Evolutionary conservation across 2,888 invertebrate species (phyloP).

Genomic region (Trissolcus japonicus): DNA sequence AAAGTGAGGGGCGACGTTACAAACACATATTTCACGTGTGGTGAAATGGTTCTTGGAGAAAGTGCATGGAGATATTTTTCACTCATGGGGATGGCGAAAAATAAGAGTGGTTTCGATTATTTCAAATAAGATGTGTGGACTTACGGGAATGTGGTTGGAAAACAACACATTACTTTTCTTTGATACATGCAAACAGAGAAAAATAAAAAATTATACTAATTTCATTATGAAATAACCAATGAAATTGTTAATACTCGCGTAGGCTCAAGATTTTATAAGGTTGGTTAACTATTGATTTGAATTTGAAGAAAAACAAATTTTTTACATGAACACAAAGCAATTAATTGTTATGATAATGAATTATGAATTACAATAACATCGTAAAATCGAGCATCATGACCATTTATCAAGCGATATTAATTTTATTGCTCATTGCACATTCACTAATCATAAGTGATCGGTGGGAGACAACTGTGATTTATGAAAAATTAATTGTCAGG

Average conservation of each 20-base stretch:
- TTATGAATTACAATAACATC: background rate
- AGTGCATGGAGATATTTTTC: slow-evolving; percentile 7
- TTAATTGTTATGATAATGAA: slow-evolving; percentile 1
- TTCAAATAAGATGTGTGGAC: slow-evolving; percentile 3
- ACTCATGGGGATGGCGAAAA: background rate
- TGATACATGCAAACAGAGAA: background rate
- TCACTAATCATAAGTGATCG: slow-evolving; percentile 29
- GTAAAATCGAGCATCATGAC: slow-evolving; percentile 4
- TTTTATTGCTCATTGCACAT: slow-evolving; percentile 17
- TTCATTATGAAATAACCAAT: background rate
- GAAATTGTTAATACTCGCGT: too few species aligned
- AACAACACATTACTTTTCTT: background rate
- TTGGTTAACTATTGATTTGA: too few species aligned
- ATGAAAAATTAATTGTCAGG: slow-evolving; percentile 43
- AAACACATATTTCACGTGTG: slow-evolving; percentile 37
- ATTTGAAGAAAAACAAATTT: too few species aligned
- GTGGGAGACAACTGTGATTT: slow-evolving; percentile 26
- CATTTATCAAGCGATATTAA: slow-evolving; percentile 8
- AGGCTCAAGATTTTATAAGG: too few species aligned
- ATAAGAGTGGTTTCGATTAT: slow-evolving; percentile 16
- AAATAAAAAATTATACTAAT: background rate
- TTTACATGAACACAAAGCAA: background rate
- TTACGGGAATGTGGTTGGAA: background rate
- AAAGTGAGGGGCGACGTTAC: slow-evolving; percentile 28
- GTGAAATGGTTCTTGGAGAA: slow-evolving; percentile 20